phyloP scores from a whole-genome alignment of 2,113 vertebrate species.

The Spea bombifrons region DNA sequence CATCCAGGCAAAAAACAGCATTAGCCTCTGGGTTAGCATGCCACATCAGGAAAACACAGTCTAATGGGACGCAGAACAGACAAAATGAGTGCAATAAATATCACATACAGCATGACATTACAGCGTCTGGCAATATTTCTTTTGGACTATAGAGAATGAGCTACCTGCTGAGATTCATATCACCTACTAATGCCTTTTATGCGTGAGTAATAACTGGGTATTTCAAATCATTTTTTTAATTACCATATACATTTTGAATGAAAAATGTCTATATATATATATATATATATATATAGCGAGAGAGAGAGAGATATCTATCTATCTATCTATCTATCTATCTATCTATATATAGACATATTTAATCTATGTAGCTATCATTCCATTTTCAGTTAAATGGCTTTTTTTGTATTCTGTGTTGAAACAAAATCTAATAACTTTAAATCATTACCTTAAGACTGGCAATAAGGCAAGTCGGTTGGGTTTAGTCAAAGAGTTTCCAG shows the following conservation, averaged over 20 bases:
- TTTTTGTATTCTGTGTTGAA: background rate
- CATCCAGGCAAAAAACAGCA: conserved; percentile 17
- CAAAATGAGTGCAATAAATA: conserved; percentile 40
- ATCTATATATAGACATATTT: too few species aligned
- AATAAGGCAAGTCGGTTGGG: background rate
- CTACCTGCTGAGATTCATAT: conserved; percentile 19
- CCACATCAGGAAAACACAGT: conserved; percentile 32
- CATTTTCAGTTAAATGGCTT: too few species aligned
- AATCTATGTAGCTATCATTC: too few species aligned
- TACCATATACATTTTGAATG: background rate
- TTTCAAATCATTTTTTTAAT: background rate
- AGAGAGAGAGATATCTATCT: too few species aligned
- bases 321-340: too few species aligned
- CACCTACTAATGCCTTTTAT: conserved; percentile 4
- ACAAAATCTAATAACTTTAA: conserved; percentile 6
- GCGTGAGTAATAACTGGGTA: background rate
- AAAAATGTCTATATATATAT: background rate
- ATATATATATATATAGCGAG: background rate
- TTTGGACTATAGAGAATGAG: conserved; percentile 17
- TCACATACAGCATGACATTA: conserved; percentile 30
- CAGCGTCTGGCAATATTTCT: conserved; percentile 17
- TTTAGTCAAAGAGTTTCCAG: conserved; percentile 17
- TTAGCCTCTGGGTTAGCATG: conserved; percentile 20
- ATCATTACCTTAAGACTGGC: background rate
- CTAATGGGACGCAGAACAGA: conserved; percentile 12